Evolutionary conservation across 2,113 vertebrate genomes (phyloP), one percentile per base, ranked within the genome.

Genomic region (Rhadina sibilatrix): DNA sequence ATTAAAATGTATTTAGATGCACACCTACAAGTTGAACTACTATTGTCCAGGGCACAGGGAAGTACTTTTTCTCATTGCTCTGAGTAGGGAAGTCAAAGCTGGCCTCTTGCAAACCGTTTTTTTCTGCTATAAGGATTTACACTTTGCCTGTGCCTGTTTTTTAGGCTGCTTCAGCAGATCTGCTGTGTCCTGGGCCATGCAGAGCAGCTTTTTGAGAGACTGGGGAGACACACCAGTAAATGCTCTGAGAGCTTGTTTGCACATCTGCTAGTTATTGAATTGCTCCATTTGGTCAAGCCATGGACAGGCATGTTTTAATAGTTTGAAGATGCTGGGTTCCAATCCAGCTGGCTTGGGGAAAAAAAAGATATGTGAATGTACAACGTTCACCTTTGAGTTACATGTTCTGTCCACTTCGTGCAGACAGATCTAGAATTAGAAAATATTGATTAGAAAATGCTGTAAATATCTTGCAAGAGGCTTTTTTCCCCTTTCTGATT

Each of bases 201-300:
- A 80, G 59, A 69, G 37, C 52, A 74, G 52, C 5, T 0, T 69
- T 93, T 75, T 53, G 65, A 46, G 53, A 65, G 12, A 15, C 24
- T 54, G 38, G 38, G 28, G 33, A 12, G 27, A 47, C 31, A 16
- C 44, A 25, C 6, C 57, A 38, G 31, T 46, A 27, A 49, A 60
- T 11, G 12, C 31, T 37, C 61, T 16, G 57, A 42, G 61, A 68
- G 40, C n/a, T 69, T 65, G 49, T 79, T 87, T 79, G 60, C 53
- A 71, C 70, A 69, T 89, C 89, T 89, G 78, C 78, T 68, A 18
- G 49, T 91, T 94, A 94, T 28, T 87, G 89, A 69, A 56, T 47
- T 57, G 21, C 53, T 89, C 42, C 82, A 13, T 85, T 84, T 87
- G 89, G 38, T 46, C 80, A 63, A 54, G 54, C 20, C 60, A 63